Evolutionary conservation across 2,888 invertebrate genomes (phyloP).

Genomic region (Eilema caniola): DNA sequence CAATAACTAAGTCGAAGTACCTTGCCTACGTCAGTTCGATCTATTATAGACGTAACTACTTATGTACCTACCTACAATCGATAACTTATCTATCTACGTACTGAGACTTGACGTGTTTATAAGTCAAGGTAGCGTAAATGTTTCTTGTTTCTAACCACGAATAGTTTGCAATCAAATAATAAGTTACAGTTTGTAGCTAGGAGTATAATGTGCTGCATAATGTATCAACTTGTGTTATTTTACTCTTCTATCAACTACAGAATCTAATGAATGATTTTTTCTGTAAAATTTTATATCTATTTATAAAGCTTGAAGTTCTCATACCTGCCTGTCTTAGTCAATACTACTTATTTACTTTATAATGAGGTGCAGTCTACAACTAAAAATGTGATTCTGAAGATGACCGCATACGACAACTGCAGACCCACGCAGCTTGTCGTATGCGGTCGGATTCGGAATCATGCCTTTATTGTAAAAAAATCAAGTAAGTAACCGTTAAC

Average conservation of each 20-base stretch:
- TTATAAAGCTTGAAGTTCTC: neutral
- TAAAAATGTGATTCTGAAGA: too few species aligned
- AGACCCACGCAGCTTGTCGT: too few species aligned
- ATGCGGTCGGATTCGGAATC: too few species aligned
- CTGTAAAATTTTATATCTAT: neutral
- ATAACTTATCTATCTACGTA: slow-evolving; percentile 26
- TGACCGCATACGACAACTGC: too few species aligned
- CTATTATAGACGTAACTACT: slow-evolving; percentile 35
- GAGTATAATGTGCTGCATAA: neutral
- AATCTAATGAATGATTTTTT: neutral
- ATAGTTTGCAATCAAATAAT: neutral
- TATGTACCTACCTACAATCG: slow-evolving; percentile 34
- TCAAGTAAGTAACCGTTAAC: too few species aligned
- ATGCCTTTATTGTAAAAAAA: too few species aligned
- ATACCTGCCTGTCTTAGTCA: neutral
- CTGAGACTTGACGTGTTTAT: slow-evolving; percentile 10
- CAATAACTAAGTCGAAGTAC: slow-evolving; percentile 26
- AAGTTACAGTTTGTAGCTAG: neutral
- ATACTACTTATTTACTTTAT: neutral
- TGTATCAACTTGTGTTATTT: neutral
- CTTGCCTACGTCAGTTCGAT: slow-evolving; percentile 17
- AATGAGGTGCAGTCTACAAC: neutral
- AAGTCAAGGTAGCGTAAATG: slow-evolving; percentile 11
- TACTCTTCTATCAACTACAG: neutral
- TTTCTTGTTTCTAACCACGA: neutral